Conservation (phyloP, 2,888 invertebrate species). For the Patella pellucida region DNA sequence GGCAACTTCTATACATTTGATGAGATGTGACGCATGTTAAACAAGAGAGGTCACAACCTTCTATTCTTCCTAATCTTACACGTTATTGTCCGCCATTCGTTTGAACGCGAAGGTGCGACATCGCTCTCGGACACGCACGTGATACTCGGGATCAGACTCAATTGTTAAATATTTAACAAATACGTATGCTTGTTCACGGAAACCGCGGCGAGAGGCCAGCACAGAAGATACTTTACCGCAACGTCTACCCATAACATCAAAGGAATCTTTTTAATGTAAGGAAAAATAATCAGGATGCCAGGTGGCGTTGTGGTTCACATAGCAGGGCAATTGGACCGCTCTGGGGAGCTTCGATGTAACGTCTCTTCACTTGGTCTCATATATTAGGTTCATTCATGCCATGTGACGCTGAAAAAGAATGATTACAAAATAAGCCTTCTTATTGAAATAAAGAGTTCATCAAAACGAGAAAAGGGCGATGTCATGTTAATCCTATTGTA, state of each 20-base stretch:
- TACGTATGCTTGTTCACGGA: constrained; percentile 5
- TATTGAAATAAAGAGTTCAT: too few species aligned
- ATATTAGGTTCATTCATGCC: too few species aligned
- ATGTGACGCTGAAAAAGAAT: too few species aligned
- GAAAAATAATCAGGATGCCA: neutral
- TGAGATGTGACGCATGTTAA: constrained; percentile 3
- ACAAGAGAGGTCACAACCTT: constrained; percentile 6
- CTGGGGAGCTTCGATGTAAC: neutral
- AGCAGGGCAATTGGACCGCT: neutral
- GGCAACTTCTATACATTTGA: neutral
- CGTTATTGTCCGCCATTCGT: neutral
- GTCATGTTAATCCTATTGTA: too few species aligned
- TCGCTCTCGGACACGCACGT: neutral
- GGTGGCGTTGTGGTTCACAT: neutral
- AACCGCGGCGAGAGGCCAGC: neutral
- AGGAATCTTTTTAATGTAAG: too few species aligned
- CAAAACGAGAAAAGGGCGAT: too few species aligned
- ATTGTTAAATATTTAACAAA: constrained; percentile 1
- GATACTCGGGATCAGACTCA: neutral
- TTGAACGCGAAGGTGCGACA: constrained; percentile 2
- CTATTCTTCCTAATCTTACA: constrained; percentile 8
- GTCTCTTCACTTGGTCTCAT: neutral
- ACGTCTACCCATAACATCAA: too few species aligned
- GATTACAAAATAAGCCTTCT: too few species aligned
- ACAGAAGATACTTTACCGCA: too few species aligned